Base-by-base conservation (phyloP, 1,140 invertebrate species). In the Drosophila mayri region DNA sequence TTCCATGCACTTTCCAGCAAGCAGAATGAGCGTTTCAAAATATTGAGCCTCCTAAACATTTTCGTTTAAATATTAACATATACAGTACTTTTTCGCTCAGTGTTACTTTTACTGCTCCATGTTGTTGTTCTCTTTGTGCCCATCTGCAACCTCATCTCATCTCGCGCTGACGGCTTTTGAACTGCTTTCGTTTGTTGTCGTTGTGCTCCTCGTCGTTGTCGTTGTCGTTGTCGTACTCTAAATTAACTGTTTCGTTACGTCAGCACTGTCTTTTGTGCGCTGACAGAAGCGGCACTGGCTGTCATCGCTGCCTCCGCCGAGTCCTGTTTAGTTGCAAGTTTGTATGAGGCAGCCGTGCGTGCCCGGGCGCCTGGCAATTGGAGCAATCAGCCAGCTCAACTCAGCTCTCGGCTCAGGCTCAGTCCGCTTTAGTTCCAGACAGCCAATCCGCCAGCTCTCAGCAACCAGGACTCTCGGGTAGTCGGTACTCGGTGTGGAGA, bases 271-370 rank as follows among this genome's bases (percentile, higher is more conserved):
- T 75, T 84, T 88, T 87, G 84, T 84, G 85, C 80, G 85, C 78
- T 87, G 61, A 79, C 80, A 80, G 83, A 62, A 80, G 64, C 58
- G 61, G 35, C 52, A 62, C 30, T 66, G 60, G 59, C 55, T 72
- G 47, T 38, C 68, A 60, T 60, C 59, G 38, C 37, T 54, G 37
- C 61, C 40, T 62, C 52, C 28, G 67, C 35, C 6, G 60, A 47
- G 63, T 68, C 75, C 68, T 91, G 71, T 81, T 83, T 83, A 78
- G 80, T 78, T 86, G 73, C 74, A 77, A 86, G 76, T 90, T 83
- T 90, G 81, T 91, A 86, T 90, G 77, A 87, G 82, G 77, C 87
- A 90, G 82, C 85, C 87, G 77, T 90, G 87, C 87, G 87, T 90
- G 82, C 73, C 70, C 59, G 64, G 72, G 67, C 79, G 78, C 81